Evolutionary conservation across 2,113 vertebrate species (phyloP), one percentile per base, ranked within the genome.

Genomic region (Amblyornis subalaris): DNA sequence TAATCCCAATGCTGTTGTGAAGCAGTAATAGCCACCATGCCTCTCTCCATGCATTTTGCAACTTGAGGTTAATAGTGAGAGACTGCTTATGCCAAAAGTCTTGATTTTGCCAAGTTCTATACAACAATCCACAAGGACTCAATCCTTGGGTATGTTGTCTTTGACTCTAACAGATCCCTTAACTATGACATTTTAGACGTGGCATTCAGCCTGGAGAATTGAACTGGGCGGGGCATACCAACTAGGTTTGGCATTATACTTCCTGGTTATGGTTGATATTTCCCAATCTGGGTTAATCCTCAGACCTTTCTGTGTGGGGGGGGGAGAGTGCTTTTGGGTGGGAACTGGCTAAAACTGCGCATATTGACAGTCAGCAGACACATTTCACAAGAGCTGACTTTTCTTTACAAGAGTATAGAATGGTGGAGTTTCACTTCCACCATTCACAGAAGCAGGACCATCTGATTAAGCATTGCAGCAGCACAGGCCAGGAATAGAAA

Each of bases 191-290:
- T 28, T 77, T 73, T 47, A 54, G 19, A 13, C 23, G 25, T 7
- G 6, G 42, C 20, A 11, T 17, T 54, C 51, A 78, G 7, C 10
- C 19, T 6, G 5, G 10, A 38, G 4, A 62, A 20, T 0, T 38
- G 42, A 79, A 51, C 7, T 10, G 4, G 29, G 5, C 2, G 4
- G 5, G 4, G 2, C 6, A n/a, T 42, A 25, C 1, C 4, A 19
- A 42, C 36, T 6, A 74, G 5, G 2, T 36, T 28, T n/a, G 23
- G 0, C 12, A 36, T 62, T 64, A 58, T 36, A 20, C 50, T 12
- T 66, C 16, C 11, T 5, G 4, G 10, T 3, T 47, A 10, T 29
- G 44, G 13, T 0, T 1, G 23, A 24, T 58, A 38, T 38, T 72
- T 5, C 9, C 11, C 54, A 13, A 2, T 29, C 22, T 55, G 11